phyloP scores from a whole-genome alignment of 1,140 invertebrate genomes.

The Apis cerana region DNA sequence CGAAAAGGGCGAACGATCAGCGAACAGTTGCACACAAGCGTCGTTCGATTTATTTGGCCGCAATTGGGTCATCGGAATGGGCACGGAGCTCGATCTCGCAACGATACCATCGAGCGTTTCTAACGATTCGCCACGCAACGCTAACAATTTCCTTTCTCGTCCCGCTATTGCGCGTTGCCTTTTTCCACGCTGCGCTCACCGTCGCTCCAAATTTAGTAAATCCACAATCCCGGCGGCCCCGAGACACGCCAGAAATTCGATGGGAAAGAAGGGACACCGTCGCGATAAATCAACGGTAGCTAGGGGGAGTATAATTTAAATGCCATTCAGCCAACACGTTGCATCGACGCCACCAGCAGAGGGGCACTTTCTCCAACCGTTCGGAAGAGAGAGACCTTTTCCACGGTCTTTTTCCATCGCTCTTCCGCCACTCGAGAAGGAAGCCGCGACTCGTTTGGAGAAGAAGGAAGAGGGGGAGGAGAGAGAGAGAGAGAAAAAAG shows the following conservation, averaged over 20 bases:
- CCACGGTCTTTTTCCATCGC: conserved; percentile 32
- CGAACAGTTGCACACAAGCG: conserved; percentile 6
- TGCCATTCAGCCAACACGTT: background rate
- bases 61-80: conserved; percentile 42
- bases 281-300: conserved; percentile 39
- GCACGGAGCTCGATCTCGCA: conserved; percentile 41
- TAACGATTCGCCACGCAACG: conserved; percentile 3
- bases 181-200: conserved; percentile 6
- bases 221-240: background rate
- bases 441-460: background rate
- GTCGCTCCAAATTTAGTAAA: conserved; percentile 50
- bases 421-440: conserved; percentile 20
- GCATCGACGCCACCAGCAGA: background rate
- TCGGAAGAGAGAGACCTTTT: background rate
- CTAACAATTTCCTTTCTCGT: conserved; percentile 41
- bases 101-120: background rate
- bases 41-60: conserved; percentile 45
- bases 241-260: conserved; percentile 20
- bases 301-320: conserved; percentile 31
- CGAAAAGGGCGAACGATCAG: background rate
- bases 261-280: background rate
- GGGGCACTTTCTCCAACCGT: background rate
- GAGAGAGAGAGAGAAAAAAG: background rate
- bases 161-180: conserved; percentile 1
- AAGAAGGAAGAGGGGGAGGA: background rate